Evolutionary conservation across 2,113 vertebrate genomes (phyloP).

Genomic region (Camarhynchus parvulus): DNA sequence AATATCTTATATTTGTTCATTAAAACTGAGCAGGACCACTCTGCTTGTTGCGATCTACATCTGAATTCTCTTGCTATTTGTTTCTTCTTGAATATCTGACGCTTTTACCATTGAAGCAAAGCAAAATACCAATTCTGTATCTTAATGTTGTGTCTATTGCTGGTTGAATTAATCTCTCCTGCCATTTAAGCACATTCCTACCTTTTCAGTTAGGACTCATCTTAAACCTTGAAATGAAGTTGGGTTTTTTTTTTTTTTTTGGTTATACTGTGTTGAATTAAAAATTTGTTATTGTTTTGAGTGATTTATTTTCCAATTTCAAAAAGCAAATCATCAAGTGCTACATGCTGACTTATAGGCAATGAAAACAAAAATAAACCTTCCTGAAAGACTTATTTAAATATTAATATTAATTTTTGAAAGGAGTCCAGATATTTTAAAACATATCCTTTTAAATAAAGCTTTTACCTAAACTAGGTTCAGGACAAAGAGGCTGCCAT

Average conservation of each 20-base stretch:
- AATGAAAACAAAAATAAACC: background rate
- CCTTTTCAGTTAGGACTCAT: background rate
- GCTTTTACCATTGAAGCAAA: background rate
- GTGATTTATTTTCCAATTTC: background rate
- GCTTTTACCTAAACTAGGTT: background rate
- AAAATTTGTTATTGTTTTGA: background rate
- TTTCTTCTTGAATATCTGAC: background rate
- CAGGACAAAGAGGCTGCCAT: background rate
- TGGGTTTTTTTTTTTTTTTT: background rate
- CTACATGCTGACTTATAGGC: background rate
- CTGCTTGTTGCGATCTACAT: background rate
- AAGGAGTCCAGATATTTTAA: background rate
- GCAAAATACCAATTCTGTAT: background rate
- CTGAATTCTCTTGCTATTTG: background rate
- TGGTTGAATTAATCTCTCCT: background rate
- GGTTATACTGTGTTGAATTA: background rate
- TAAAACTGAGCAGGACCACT: background rate
- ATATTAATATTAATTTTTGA: background rate
- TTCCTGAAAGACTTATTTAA: background rate
- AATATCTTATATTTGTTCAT: background rate
- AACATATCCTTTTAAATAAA: background rate
- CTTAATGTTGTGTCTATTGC: background rate
- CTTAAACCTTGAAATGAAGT: background rate
- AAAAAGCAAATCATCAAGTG: background rate
- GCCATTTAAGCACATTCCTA: background rate